Base-by-base conservation (phyloP, 2,888 invertebrate species). In the Ecliptopera silaceata region DNA sequence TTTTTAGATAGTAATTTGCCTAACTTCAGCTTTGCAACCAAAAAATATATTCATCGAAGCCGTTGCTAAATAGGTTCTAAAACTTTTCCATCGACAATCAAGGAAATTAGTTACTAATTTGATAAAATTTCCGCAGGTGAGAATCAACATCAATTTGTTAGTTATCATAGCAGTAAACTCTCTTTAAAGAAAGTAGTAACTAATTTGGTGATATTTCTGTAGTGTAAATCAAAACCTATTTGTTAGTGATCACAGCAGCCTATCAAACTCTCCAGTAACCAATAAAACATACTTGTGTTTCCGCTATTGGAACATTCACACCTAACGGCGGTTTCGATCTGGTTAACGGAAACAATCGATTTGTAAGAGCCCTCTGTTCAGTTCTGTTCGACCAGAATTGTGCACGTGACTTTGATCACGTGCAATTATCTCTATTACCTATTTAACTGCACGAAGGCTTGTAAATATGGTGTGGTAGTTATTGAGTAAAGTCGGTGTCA, bases 331-430 rank as follows among this genome's bases (percentile, higher is more conserved):
- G 72, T 79, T 84, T 78, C 75, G 84, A 88, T 87, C 82, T 88
- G 85, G 84, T 87, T 84, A 83, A 83, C 77, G 80, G 48, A 79
- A 82, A 86, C 86, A 86, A 88, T 86, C 82, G 87, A 86, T 87
- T 82, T 77, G 75, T 77, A 39, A 18, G 18, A 38, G 34, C 12
- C 22, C 36, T 36, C 36, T 15, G 43, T n/a, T 29, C 15, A 17
- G 15, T 1, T 26, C 26, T n/a, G n/a, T n/a, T n/a, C 6, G 26
- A 26, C 22, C 10, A 42, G 22, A 26, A 5, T 4, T 26, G 8
- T 10, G 12, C 42, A 8, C n/a, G 41, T 41, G 39, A 18, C 39
- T 41, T 5, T 22, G n/a, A n/a, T 20, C 12, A n/a, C 10, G 12
- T 2, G 41, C 5, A 41, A 22, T 41, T n/a, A 13, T n/a, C 4